Conservation (phyloP, 2,797 vertebrate genomes). For the Tolypeutes matacus region DNA sequence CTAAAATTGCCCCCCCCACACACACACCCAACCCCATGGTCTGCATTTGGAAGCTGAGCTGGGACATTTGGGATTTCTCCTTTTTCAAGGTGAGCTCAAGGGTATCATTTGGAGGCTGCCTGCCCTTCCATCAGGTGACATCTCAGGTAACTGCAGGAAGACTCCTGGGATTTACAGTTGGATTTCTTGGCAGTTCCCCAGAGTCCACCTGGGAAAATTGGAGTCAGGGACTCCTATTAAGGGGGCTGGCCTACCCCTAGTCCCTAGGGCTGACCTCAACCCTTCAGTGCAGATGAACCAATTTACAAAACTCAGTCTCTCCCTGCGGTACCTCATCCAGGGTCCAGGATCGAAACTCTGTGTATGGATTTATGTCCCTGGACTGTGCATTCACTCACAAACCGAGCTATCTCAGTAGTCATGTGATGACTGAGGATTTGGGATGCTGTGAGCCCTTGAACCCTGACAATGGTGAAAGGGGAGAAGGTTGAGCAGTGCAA, state of each 20-base stretch:
- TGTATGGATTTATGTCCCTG: not conserved
- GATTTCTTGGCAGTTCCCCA: not conserved
- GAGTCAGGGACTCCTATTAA: fast-evolving
- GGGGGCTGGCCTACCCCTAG: not conserved
- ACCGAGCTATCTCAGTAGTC: not conserved
- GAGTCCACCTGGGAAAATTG: not conserved
- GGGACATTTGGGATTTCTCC: not conserved
- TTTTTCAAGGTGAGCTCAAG: not conserved
- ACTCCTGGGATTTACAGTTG: not conserved
- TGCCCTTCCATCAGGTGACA: not conserved
- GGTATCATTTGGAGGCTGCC: not conserved
- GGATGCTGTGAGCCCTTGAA: not conserved
- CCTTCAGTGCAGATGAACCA: not conserved
- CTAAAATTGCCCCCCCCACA: not conserved
- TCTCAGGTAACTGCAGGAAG: not conserved
- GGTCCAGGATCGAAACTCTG: not conserved
- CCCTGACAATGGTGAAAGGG: not conserved
- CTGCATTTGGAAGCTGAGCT: not conserved
- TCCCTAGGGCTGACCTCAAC: not conserved
- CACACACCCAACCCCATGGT: not conserved
- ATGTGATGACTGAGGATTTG: not conserved
- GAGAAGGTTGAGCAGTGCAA: not conserved
- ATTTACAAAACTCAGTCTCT: not conserved
- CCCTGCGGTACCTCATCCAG: not conserved
- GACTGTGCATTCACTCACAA: not conserved